Percentiles rank a stretch among this genome's conserved stretches.
Conservation (phyloP, 2,113 vertebrate species). For the Pitta sordida region DNA sequence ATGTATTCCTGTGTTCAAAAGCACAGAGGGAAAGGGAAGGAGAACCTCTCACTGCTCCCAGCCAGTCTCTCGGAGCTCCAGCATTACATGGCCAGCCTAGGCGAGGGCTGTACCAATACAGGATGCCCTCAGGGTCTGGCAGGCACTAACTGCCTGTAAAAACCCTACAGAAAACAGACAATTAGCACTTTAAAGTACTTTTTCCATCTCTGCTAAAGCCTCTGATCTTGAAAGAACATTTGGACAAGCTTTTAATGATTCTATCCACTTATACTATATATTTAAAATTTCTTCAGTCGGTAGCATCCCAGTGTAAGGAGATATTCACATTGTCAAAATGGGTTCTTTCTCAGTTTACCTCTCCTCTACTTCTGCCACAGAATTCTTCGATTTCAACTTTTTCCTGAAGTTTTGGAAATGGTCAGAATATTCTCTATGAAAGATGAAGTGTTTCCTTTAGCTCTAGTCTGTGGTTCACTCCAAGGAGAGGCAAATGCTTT, state of each 20-base stretch:
- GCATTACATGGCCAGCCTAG: neutral
- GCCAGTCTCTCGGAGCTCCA: neutral
- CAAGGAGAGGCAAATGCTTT: neutral
- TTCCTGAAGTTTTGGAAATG: neutral
- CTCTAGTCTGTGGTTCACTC: neutral
- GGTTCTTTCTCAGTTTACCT: neutral
- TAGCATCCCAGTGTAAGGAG: neutral
- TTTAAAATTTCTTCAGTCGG: neutral
- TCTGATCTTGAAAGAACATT: conserved; percentile 41
- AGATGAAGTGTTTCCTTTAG: neutral
- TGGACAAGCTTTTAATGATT: conserved; percentile 1
- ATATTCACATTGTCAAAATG: neutral
- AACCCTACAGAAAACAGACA: neutral
- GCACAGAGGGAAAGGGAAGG: neutral
- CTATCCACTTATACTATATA: neutral
- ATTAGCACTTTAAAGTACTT: conserved; percentile 37
- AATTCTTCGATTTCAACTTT: neutral
- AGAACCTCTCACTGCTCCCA: neutral
- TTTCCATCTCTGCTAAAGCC: neutral
- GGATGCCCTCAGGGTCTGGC: neutral
- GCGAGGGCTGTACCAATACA: neutral
- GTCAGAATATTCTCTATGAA: neutral
- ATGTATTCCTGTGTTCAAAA: neutral
- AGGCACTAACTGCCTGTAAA: neutral
- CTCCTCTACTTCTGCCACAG: neutral